Percentiles rank a stretch among this genome's conserved stretches.
Evolutionary conservation across 2,888 invertebrate species (phyloP).

Genomic region (Drosophila melanosoma): DNA sequence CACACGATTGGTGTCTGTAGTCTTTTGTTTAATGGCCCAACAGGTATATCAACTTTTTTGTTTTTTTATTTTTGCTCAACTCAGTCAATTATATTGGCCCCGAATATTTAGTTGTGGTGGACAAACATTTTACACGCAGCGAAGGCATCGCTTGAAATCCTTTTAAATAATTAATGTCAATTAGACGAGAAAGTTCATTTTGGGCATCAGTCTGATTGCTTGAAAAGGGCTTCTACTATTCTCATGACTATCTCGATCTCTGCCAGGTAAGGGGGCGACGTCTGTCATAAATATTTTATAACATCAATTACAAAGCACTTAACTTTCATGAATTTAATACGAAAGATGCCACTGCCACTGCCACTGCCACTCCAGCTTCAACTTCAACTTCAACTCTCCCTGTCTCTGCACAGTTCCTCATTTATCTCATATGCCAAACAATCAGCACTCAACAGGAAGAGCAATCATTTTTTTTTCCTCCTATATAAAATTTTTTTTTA

Average conservation of each 20-base stretch:
- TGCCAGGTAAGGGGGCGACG: constrained; percentile 43
- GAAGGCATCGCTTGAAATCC: constrained; percentile 62
- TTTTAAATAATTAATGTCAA: constrained; percentile 84
- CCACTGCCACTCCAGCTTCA: constrained; percentile 32
- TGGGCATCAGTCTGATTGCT: constrained; percentile 52
- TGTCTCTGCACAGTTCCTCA: constrained; percentile 49
- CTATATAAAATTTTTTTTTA: constrained; percentile 2
- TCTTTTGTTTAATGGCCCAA: constrained; percentile 30
- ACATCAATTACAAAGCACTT: constrained; percentile 85
- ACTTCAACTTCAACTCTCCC: constrained; percentile 14
- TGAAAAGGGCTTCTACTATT: constrained; percentile 27
- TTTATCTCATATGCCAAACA: constrained; percentile 78
- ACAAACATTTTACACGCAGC: constrained; percentile 48
- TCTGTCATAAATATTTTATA: constrained; percentile 85
- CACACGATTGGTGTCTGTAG: constrained; percentile 34
- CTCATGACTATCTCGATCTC: constrained; percentile 9
- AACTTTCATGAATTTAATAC: constrained; percentile 84
- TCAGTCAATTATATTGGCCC: constrained; percentile 20
- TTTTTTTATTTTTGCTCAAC: constrained; percentile 8
- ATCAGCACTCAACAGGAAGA: constrained; percentile 66
- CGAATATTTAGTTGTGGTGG: constrained; percentile 15
- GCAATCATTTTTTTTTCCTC: constrained; percentile 57
- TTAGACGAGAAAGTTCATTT: constrained; percentile 78
- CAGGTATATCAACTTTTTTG: constrained; percentile 1
- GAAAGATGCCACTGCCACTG: constrained; percentile 56